These are phyloP conservation scores for Heptranchias perlo DNA, from an alignment of 2,113 vertebrate species.

Conservation along the genomic window DNA sequence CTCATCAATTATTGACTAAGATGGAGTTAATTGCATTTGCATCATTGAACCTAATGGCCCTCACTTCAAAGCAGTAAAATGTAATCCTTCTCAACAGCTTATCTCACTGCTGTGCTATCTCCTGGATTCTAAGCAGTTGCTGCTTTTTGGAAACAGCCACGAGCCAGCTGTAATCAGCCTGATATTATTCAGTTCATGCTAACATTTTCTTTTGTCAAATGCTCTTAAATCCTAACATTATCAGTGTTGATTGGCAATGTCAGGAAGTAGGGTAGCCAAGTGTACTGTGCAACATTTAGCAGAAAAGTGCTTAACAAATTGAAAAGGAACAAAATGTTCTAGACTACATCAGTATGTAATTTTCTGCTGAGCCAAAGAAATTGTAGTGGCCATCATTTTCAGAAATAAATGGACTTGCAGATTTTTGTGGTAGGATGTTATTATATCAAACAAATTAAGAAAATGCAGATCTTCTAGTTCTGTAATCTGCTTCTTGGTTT, in stretches of 20 bases:
- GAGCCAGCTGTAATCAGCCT: neutral
- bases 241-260: neutral
- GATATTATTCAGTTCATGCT: neutral
- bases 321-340: slow-evolving; percentile 31
- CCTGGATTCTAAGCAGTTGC: neutral
- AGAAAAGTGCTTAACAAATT: neutral
- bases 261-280: neutral
- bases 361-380: neutral
- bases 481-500: neutral
- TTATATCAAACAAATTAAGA: neutral
- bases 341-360: neutral
- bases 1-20: neutral
- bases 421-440: neutral
- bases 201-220: neutral
- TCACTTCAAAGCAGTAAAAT: neutral
- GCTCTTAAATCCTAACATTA: neutral
- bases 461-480: neutral
- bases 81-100: neutral
- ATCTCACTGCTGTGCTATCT: neutral
- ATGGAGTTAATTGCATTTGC: neutral
- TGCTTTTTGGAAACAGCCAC: neutral
- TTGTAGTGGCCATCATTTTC: neutral
- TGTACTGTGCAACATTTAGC: neutral
- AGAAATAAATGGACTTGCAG: neutral
- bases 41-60: neutral